Evolutionary conservation across 2,888 invertebrate genomes (phyloP).

Genomic region (Microplitis manilae): DNA sequence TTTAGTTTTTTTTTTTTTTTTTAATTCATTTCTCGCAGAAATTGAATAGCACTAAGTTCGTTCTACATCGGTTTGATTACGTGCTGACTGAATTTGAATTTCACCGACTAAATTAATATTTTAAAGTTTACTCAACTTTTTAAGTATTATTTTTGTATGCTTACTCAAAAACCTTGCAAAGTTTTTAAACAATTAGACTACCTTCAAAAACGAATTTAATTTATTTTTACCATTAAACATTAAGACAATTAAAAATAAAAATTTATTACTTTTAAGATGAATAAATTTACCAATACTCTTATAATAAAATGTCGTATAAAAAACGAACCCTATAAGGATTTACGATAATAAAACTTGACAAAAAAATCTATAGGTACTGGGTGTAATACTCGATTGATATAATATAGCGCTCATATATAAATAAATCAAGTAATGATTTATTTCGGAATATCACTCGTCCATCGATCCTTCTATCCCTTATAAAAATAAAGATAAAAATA

Average conservation of each 20-base stretch:
- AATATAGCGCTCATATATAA: constrained; percentile 23
- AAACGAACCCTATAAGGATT: not conserved
- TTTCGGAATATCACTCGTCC: constrained; percentile 11
- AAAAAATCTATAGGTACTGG: constrained; percentile 17
- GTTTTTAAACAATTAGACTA: not conserved
- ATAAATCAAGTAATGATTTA: constrained; percentile 32
- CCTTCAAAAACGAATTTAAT: not conserved
- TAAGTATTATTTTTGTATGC: not conserved
- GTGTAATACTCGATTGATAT: constrained; percentile 12
- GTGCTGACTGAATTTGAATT: not conserved
- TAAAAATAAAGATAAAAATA: constrained; percentile 11
- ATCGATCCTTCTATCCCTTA: not conserved
- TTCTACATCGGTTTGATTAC: not conserved
- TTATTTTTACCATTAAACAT: not conserved
- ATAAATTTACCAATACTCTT: not conserved
- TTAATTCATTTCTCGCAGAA: not conserved
- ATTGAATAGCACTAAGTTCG: not conserved
- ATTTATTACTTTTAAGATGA: not conserved
- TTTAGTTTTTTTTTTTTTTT: not conserved
- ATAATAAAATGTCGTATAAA: not conserved
- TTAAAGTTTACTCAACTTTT: not conserved
- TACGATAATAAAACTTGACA: constrained; percentile 19
- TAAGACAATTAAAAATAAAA: not conserved
- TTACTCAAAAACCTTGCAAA: not conserved
- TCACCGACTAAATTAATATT: not conserved